Evolutionary conservation across 2,797 vertebrate species (phyloP).

Genomic region (Emydoidea blandingii): DNA sequence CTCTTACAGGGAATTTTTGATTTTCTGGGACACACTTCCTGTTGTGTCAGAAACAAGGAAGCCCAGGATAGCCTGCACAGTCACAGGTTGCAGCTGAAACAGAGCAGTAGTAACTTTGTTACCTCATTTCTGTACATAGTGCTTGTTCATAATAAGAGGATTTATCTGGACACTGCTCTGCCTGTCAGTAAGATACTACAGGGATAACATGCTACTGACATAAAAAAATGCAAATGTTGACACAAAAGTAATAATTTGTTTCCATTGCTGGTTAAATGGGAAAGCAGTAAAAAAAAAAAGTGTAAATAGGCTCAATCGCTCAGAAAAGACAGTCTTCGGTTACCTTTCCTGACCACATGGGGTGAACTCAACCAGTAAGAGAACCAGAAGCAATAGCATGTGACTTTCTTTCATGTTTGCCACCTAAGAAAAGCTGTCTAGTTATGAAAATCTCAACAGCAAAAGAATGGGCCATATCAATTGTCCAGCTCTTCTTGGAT

Average conservation of each 20-base stretch:
- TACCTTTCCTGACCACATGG: background rate
- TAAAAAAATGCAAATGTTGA: background rate
- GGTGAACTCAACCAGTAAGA: background rate
- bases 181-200: too few species aligned
- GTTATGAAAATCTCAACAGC: background rate
- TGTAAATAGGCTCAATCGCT: background rate
- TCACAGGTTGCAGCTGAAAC: too few species aligned
- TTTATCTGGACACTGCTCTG: too few species aligned
- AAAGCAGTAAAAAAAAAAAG: too few species aligned
- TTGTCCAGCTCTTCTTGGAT: too few species aligned
- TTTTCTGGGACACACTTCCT: too few species aligned
- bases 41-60: too few species aligned
- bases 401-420: background rate
- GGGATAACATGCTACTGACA: background rate
- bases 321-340: rapidly evolving
- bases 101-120: too few species aligned
- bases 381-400: background rate
- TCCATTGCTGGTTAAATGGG: background rate
- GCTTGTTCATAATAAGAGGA: too few species aligned
- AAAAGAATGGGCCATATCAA: background rate
- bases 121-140: too few species aligned
- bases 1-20: too few species aligned
- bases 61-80: too few species aligned
- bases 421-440: background rate
- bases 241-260: background rate